Base-by-base conservation (phyloP, 1,140 invertebrate species). In the Tetramorium simillimum region DNA sequence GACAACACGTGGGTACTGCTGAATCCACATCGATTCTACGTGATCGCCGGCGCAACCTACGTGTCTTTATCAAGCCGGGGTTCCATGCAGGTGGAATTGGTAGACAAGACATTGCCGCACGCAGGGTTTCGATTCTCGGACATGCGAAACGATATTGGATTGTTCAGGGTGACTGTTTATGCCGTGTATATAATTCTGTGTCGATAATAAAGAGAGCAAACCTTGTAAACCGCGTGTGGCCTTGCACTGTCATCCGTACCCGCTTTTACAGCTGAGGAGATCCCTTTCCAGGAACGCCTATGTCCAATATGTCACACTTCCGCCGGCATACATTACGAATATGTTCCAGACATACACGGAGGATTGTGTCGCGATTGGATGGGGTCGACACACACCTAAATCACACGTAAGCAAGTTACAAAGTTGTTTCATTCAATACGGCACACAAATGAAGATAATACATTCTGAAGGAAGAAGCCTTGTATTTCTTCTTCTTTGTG, bases 101-200 rank as follows among this genome's bases (percentile, higher is more conserved):
- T 93, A 70, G 92, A 94, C 72, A 86, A 62, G 77, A 75, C 92
- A 43, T 63, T 94, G 18, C 93, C 94, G 37, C 94, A 94, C 88
- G 87, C 85, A 24, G 87, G 81, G 62, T 94, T 93, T 87, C 91
- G 77, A 51, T 90, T 88, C 77, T 70, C 67, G 28, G 87, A 85
- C 63, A 92, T 94, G 93, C 88, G 62, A 85, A 85, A 94, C 85
- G 94, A 94, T 77, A 93, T 94, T 88, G 94, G 93, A 87, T 89
- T 94, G 53, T 91, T 92, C 89, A 92, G 91, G 92, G 94, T 94
- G 77, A 90, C 60, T 90, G 85, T 92, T 88, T 63, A 87, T 69
- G 62, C 82, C 85, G 67, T 89, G 82, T 89, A 89, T 88, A 89
- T 87, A 88, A 85, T 72, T 92, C 67, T 88, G 69, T 89, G 87